A percentile compares a stretch with the other conserved stretches of the same genome.
Conservation (phyloP, 2,888 invertebrate species). For the Drosophila bunnanda region DNA sequence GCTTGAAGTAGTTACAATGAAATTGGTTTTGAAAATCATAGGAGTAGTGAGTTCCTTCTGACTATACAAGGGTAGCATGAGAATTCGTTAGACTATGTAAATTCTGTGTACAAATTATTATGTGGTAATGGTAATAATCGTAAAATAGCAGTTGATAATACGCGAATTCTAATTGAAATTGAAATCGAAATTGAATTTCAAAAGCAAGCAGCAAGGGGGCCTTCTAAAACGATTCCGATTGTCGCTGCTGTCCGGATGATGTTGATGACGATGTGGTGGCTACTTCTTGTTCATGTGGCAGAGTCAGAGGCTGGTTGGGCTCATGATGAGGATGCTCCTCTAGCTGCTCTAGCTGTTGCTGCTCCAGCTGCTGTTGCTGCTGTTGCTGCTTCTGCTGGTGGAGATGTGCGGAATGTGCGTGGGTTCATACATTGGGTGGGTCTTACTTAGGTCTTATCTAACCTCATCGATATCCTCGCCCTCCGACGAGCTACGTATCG, state of each 20-base stretch:
- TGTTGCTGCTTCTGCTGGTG: slow-evolving; percentile 22
- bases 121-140: slow-evolving; percentile 7
- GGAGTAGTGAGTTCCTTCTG: not conserved
- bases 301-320: slow-evolving; percentile 2
- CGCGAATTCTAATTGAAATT: slow-evolving; percentile 3
- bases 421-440: slow-evolving; percentile 21
- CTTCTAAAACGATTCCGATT: slow-evolving; percentile 39
- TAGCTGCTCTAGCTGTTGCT: not conserved
- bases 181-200: slow-evolving; percentile 6
- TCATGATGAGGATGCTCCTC: not conserved
- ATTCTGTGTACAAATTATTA: not conserved
- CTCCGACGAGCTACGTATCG: slow-evolving; percentile 87
- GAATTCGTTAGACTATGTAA: not conserved
- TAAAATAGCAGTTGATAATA: slow-evolving; percentile 14
- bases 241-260: slow-evolving; percentile 45
- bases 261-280: slow-evolving; percentile 15
- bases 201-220: slow-evolving; percentile 19
- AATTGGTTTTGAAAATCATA: not conserved
- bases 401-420: slow-evolving; percentile 38
- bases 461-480: slow-evolving; percentile 84
- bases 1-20: not conserved
- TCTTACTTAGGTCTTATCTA: slow-evolving; percentile 81
- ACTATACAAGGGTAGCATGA: not conserved
- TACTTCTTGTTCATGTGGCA: slow-evolving; percentile 19
- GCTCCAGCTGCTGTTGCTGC: slow-evolving; percentile 6